Evolutionary conservation across 2,113 vertebrate species (phyloP).

Genomic region (Barnardius zonarius): DNA sequence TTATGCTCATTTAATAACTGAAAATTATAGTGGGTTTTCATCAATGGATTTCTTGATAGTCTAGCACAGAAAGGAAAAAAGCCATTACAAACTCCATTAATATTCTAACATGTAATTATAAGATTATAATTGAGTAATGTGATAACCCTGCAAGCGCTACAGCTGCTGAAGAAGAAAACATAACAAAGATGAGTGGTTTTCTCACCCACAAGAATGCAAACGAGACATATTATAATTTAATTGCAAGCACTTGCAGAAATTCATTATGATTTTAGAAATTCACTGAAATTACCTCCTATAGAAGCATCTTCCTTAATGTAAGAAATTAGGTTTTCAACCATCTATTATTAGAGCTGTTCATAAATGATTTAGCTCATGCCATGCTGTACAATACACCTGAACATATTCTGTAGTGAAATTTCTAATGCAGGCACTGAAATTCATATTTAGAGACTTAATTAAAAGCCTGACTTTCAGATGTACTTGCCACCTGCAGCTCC

Average conservation of each 20-base stretch:
- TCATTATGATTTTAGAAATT: background rate
- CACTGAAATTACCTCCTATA: background rate
- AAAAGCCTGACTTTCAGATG: background rate
- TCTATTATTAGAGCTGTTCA: background rate
- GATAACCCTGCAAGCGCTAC: background rate
- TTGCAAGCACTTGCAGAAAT: background rate
- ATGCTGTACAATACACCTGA: background rate
- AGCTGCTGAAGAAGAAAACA: background rate
- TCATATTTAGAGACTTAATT: background rate
- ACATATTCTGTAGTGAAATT: background rate
- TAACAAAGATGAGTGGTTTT: background rate
- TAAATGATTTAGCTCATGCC: background rate
- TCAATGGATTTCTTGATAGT: background rate
- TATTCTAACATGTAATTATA: conserved; percentile 12
- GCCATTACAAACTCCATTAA: background rate
- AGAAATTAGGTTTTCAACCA: background rate
- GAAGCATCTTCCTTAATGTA: background rate
- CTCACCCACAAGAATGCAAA: background rate
- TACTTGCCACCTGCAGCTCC: background rate
- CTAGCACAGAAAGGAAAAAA: conserved; percentile 1
- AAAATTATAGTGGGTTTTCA: conserved; percentile 7
- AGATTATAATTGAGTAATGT: background rate
- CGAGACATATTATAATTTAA: background rate
- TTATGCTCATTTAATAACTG: background rate
- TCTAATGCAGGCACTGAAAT: background rate